Evolutionary conservation across 2,888 invertebrate species (phyloP).

Genomic region (Protodeltote pygarga): DNA sequence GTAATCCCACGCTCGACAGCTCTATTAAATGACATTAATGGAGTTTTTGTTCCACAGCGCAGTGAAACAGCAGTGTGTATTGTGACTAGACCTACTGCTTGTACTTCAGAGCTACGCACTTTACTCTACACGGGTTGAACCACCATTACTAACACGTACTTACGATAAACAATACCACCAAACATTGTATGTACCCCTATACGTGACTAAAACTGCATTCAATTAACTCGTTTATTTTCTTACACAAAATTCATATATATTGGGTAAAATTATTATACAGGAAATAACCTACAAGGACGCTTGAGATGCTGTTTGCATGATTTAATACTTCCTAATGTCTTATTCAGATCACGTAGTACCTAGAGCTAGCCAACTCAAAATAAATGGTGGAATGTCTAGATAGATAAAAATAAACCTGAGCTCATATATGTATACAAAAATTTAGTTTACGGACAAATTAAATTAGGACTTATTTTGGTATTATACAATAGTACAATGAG

Average conservation of each 20-base stretch:
- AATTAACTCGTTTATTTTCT: conserved; percentile 33
- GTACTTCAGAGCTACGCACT: background rate
- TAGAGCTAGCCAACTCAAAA: conserved; percentile 46
- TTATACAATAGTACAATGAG: conserved; percentile 29
- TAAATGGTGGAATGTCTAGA: conserved; percentile 33
- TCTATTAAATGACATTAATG: conserved; percentile 75
- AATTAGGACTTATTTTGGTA: conserved; percentile 18
- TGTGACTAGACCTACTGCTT: background rate
- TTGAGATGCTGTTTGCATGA: conserved; percentile 58
- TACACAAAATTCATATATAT: conserved; percentile 28
- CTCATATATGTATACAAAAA: conserved; percentile 38
- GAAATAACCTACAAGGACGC: conserved; percentile 60
- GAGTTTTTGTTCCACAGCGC: conserved; percentile 64
- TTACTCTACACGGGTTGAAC: background rate
- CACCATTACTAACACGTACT: background rate
- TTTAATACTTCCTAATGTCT: conserved; percentile 51
- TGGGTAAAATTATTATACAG: conserved; percentile 52
- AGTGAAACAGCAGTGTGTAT: conserved; percentile 24
- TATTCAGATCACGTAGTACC: conserved; percentile 59
- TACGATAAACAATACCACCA: conserved; percentile 5
- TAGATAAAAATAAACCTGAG: conserved; percentile 54
- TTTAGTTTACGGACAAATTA: conserved; percentile 27
- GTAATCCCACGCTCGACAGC: conserved; percentile 81
- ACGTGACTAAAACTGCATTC: conserved; percentile 26
- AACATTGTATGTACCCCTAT: conserved; percentile 11